A percentile compares a stretch with the other conserved stretches of the same genome.
phyloP scores from a whole-genome alignment of 2,888 invertebrate species.

The Cerastoderma edule region DNA sequence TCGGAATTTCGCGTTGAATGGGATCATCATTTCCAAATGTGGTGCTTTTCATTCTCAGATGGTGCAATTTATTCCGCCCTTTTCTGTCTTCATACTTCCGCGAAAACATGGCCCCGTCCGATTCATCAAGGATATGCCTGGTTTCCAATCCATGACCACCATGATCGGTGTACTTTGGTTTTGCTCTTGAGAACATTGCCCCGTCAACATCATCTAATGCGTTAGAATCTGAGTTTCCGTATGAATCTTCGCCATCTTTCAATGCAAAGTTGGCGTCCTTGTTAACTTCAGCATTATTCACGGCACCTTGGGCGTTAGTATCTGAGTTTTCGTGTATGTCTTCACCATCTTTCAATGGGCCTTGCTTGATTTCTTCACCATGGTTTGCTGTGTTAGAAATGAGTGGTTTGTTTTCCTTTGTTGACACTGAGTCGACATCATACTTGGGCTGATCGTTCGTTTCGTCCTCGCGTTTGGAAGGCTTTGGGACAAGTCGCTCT shows the following conservation, averaged over 20 bases:
- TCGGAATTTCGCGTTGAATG: background rate
- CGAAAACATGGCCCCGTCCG: slow-evolving; percentile 14
- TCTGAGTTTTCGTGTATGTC: background rate
- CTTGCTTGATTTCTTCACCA: background rate
- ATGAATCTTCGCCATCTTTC: background rate
- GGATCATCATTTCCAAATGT: background rate
- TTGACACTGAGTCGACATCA: no score
- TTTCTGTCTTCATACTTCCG: background rate
- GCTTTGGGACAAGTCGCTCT: background rate
- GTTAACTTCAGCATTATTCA: background rate
- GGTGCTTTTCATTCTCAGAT: background rate
- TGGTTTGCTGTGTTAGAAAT: background rate
- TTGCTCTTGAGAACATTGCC: no score
- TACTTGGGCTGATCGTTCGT: no score
- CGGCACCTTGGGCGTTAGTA: background rate
- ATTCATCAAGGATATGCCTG: background rate
- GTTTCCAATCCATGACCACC: background rate
- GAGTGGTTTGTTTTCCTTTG: background rate
- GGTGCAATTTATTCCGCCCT: background rate
- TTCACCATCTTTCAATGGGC: background rate
- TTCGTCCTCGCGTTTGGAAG: background rate
- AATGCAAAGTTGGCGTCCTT: background rate
- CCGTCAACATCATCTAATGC: no score
- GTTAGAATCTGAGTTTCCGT: background rate
- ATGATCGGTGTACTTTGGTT: background rate